Evolutionary conservation across 2,113 vertebrate species (phyloP), one percentile per base, ranked within the genome.

Genomic region (Chaetops frenatus): DNA sequence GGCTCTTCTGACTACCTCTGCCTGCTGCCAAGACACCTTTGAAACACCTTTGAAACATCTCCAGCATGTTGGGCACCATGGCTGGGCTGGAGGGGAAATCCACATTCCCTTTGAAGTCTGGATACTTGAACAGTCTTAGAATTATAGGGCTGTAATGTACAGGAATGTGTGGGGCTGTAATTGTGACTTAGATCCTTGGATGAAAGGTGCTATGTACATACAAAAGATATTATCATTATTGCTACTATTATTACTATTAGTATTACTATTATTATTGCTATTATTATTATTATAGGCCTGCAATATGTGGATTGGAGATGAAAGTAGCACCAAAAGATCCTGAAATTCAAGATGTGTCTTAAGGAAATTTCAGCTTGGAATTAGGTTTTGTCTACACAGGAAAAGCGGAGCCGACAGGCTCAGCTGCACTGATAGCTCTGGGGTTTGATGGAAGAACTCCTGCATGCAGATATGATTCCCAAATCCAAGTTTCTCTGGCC

Each of bases 121-220:
- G 76, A 90, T 92, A 61, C 88, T 81, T 93, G 92, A 96, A 81
- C 85, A 93, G 92, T 81, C 88, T 94, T 92, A 82, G 95, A 97
- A 96, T 95, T 95, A 96, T 88, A 96, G 93, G 95, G 85, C 82
- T 96, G 94, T 96, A 96, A 95, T 95, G 73, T 45, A 88, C 82
- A 96, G 95, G 96, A 97, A 96, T 96, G 96, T 95, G 80, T 96
- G 90, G 93, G 94, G 92, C 82, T 96, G 60, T 96, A 95, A 97
- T 95, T 96, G 93, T 92, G 90, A 96, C 94, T 96, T 94, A 94
- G 95, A 96, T 96, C 96, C 94, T 83, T 18, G 96, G 96, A 96
- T 96, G 95, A 97, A 97, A 95, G 96, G 82, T 96, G 88, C 88
- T 93, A 88, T 90, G 80, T 96, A 71, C 80, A 90, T 92, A 91